Evolutionary conservation across 1,140 invertebrate genomes (phyloP).

Genomic region (Ceratitis capitata): DNA sequence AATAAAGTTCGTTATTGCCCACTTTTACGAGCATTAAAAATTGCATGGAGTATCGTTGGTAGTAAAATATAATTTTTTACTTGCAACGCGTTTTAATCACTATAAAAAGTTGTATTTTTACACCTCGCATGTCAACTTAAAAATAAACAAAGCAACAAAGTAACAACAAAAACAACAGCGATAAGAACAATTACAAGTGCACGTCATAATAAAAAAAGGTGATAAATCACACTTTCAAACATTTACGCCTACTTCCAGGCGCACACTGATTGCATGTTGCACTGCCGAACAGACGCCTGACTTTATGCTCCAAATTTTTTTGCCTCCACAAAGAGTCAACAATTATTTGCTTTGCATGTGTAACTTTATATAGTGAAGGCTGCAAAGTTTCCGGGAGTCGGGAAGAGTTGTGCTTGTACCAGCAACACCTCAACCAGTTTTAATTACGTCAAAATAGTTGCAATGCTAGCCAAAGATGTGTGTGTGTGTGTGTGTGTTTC

Average conservation of each 20-base stretch:
- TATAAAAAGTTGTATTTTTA: neutral
- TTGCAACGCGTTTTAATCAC: slow-evolving; percentile 1
- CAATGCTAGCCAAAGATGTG: no score
- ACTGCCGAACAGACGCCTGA: neutral
- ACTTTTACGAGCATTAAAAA: no score
- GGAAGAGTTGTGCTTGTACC: neutral
- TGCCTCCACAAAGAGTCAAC: neutral
- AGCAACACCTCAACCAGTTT: neutral
- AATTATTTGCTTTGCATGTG: slow-evolving; percentile 19
- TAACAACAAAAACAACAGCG: neutral
- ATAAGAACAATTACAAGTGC: no score
- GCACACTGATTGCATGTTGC: slow-evolving; percentile 16
- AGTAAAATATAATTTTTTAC: neutral
- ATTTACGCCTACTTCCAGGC: slow-evolving; percentile 34
- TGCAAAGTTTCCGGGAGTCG: neutral
- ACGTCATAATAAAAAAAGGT: neutral
- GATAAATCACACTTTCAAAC: slow-evolving; percentile 32
- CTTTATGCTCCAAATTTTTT: neutral
- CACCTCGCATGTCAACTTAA: neutral
- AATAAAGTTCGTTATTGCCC: no score
- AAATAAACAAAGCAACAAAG: neutral
- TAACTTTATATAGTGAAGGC: neutral
- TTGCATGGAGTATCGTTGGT: no score
- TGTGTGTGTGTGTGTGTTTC: neutral
- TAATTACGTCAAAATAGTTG: slow-evolving; percentile 2